Conservation (phyloP, 2,888 invertebrate species). For the Pandemis corylana region DNA sequence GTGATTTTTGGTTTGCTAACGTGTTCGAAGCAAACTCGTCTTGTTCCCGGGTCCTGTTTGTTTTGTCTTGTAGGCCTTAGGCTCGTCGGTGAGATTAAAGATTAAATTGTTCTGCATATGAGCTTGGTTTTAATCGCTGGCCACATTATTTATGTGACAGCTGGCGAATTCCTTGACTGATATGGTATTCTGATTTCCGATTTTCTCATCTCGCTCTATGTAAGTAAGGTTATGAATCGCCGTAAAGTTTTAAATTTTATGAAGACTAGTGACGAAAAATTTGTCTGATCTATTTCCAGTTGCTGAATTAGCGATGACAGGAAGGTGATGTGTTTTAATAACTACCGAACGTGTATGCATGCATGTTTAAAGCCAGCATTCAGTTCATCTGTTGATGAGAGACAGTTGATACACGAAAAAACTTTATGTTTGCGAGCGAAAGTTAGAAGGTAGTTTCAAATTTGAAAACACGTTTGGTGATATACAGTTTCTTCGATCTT, state of each 20-base stretch:
- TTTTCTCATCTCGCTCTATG: background rate
- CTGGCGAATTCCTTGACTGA: slow-evolving; percentile 5
- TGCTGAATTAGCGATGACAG: no score
- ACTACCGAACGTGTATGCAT: no score
- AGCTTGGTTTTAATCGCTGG: slow-evolving; percentile 7
- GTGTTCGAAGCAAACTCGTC: slow-evolving; percentile 32
- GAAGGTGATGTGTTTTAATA: no score
- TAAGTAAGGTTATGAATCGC: background rate
- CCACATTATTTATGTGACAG: slow-evolving; percentile 11
- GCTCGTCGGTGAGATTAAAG: slow-evolving; percentile 24
- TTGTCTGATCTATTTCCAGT: background rate
- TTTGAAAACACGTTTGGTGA: background rate
- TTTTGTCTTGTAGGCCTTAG: slow-evolving; percentile 11
- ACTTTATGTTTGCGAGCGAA: background rate
- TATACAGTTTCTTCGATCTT: background rate
- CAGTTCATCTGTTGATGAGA: no score
- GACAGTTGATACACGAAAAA: background rate
- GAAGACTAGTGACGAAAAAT: background rate
- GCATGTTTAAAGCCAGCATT: no score
- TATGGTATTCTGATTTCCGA: slow-evolving; percentile 1
- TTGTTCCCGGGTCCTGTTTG: slow-evolving; percentile 26
- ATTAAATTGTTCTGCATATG: slow-evolving; percentile 17
- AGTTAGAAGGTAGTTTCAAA: background rate
- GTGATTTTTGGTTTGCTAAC: slow-evolving; percentile 37
- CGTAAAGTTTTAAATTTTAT: background rate